Evolutionary conservation across 2,113 vertebrate species (phyloP).

Genomic region (Corythoichthys intestinalis): DNA sequence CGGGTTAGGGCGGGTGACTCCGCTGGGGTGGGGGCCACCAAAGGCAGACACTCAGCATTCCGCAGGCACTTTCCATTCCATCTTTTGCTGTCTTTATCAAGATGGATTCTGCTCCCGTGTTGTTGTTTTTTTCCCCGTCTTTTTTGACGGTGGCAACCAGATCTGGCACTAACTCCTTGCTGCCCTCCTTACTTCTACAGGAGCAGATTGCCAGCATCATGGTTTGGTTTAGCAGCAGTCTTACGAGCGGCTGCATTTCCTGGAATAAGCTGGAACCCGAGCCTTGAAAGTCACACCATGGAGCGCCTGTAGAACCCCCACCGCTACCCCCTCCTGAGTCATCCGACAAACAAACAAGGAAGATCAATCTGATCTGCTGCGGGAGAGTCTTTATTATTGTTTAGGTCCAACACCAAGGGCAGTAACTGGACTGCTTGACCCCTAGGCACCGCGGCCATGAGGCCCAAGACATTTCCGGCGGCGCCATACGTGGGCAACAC

Average conservation of each 20-base stretch:
- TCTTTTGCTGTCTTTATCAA: neutral
- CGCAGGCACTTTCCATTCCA: neutral
- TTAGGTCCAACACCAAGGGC: conserved; percentile 34
- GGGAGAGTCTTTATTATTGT: conserved; percentile 38
- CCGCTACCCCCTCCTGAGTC: conserved; percentile 17
- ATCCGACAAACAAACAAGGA: conserved; percentile 22
- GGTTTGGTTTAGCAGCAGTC: conserved; percentile 50
- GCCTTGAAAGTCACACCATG: conserved; percentile 66
- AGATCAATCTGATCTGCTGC: conserved; percentile 28
- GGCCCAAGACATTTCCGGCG: conserved; percentile 98
- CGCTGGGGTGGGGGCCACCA: neutral
- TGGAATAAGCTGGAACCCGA: conserved; percentile 68
- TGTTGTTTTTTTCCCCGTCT: neutral
- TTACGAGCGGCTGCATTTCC: conserved; percentile 53
- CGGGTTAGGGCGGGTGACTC: neutral
- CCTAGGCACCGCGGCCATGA: conserved; percentile 75
- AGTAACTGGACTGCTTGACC: conserved; percentile 22
- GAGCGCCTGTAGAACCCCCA: conserved; percentile 54
- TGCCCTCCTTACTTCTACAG: conserved; percentile 51
- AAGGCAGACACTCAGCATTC: neutral
- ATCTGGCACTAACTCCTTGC: neutral
- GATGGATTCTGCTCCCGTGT: neutral
- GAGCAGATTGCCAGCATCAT: conserved; percentile 56
- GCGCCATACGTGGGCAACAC: conserved; percentile 95
- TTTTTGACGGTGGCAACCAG: too few species aligned